Conservation (phyloP, 2,113 vertebrate species). For the Psilopsiagon aurifrons region DNA sequence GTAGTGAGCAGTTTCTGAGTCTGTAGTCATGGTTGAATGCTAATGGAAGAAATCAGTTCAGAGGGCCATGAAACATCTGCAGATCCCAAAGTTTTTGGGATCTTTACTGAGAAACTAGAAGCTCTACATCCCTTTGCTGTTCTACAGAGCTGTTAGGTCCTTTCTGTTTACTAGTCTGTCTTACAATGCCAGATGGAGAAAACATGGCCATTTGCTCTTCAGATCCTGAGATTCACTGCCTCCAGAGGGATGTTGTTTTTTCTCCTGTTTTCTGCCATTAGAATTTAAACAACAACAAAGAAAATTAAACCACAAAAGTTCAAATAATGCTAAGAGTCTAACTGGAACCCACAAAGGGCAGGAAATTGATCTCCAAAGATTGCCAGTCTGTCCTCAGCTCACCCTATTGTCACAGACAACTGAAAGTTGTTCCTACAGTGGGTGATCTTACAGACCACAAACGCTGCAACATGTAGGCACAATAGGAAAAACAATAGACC, state of each 20-base stretch:
- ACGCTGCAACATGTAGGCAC: conserved; percentile 42
- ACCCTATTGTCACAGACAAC: conserved; percentile 67
- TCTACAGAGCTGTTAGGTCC: neutral
- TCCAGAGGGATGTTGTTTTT: conserved; percentile 31
- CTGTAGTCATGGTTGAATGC: neutral
- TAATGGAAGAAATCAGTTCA: neutral
- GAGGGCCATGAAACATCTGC: neutral
- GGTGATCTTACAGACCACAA: conserved; percentile 58
- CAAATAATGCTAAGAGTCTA: conserved; percentile 59
- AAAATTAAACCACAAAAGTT: conserved; percentile 67
- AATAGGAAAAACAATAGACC: conserved; percentile 15
- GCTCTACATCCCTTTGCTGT: neutral
- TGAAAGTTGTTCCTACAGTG: conserved; percentile 55
- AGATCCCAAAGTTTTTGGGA: neutral
- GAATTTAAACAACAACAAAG: conserved; percentile 60
- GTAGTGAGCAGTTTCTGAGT: neutral
- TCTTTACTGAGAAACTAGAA: neutral
- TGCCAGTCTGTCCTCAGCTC: conserved; percentile 64
- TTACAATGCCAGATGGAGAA: conserved; percentile 14
- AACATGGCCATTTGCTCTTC: neutral
- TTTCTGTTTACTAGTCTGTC: neutral
- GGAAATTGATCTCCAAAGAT: conserved; percentile 57
- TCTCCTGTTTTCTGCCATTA: conserved; percentile 55
- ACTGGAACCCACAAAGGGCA: conserved; percentile 66
- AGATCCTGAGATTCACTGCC: neutral